Base-by-base conservation (phyloP, 2,113 vertebrate species). In the Hassar affinis region DNA sequence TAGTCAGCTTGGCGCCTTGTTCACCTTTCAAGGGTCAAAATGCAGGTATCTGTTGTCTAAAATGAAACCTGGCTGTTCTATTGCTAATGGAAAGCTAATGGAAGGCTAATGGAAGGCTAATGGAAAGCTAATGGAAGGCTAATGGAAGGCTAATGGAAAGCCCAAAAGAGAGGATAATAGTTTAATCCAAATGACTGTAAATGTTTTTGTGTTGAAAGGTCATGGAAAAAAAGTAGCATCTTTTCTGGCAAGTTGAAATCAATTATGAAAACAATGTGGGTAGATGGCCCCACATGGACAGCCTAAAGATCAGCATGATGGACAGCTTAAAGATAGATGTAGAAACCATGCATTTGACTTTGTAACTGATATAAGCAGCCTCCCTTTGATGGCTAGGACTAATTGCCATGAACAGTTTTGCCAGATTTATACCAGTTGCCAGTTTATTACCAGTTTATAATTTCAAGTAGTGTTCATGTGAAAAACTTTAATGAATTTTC, bases 1-100 rank as follows among this genome's bases (percentile, higher is more conserved):
- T 72, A 77, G 84, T 76, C 84, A 69, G 33, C 57, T 64, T 66
- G 78, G 71, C 83, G 83, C 68, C 84, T 76, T 82, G 42, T 35
- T 76, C 71, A 80, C 79, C 78, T 76, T 64, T 47, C 59, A 62
- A 62, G 80, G 45, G 17, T 68, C 51, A 56, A 66, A 54, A 85
- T 76, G 27, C 69, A 75, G 69, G 69, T 82, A 75, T 75, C 57
- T 35, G n/a, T 75, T 47, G 22, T 33, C 38, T 35, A 33, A 47
- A 59, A 61, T 49, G 15, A 71, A 56, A 35, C 57, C 30, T 56
- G 22, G 10, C 57, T 61, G 35, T 42, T 33, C 38, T 42, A 6
- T 42, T 42, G 45, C 10, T 51, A 15, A 56, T 57, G 8, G 22
- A 45, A 69, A 30, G 38, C 20, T 42, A 42, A 42, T 42, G 38